Percentiles rank a stretch among this genome's conserved stretches.
Conservation (phyloP, 2,113 vertebrate species). For the Protomyctophum bolini region DNA sequence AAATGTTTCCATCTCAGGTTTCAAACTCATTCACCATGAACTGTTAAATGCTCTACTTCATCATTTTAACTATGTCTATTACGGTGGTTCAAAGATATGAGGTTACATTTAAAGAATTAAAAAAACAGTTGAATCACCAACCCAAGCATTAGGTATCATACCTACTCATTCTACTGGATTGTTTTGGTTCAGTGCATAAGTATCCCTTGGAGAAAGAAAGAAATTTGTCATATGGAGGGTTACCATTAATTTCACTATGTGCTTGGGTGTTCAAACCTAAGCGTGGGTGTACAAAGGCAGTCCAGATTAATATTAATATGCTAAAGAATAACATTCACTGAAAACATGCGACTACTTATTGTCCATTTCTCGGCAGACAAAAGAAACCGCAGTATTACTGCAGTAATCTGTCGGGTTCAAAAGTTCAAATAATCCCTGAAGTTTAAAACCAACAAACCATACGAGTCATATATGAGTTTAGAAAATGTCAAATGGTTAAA, state of each 20-base stretch:
- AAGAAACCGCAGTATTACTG: background rate
- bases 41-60: background rate
- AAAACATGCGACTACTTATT: background rate
- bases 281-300: background rate
- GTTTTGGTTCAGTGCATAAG: slow-evolving; percentile 12
- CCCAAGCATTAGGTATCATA: background rate
- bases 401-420: slow-evolving; percentile 1
- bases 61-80: slow-evolving; percentile 12
- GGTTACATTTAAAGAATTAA: slow-evolving; percentile 8
- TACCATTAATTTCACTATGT: slow-evolving; percentile 7
- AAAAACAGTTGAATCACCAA: slow-evolving; percentile 32
- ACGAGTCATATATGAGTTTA: no score
- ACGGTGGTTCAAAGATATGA: slow-evolving; percentile 15
- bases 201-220: background rate
- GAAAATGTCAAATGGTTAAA: background rate
- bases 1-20: slow-evolving; percentile 35
- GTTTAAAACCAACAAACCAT: background rate
- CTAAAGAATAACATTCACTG: background rate
- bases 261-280: background rate
- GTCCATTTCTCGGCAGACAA: slow-evolving; percentile 1
- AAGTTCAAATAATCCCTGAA: background rate
- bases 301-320: background rate
- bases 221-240: slow-evolving; percentile 14
- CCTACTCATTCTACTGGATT: background rate
- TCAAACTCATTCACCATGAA: slow-evolving; percentile 24